Evolutionary conservation across 2,797 vertebrate species (phyloP).

Genomic region (Triplophysa bombifrons): DNA sequence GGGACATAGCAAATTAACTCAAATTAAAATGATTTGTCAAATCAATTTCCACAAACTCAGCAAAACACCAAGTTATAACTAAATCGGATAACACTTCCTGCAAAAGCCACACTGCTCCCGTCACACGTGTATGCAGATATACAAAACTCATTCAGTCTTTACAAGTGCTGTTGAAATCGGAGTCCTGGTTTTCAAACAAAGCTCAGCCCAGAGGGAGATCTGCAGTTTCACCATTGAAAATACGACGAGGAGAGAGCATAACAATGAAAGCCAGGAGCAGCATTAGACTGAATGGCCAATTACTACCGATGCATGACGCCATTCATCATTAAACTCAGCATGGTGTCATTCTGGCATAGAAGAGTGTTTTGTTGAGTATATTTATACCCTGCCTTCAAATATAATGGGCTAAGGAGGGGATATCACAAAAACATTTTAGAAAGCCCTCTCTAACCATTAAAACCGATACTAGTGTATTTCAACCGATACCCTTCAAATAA

Average conservation of each 20-base stretch:
- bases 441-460: constrained; percentile 15
- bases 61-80: not conserved
- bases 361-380: constrained; percentile 38
- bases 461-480: not conserved
- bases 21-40: not conserved
- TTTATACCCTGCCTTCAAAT: constrained; percentile 31
- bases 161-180: constrained; percentile 53
- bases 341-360: constrained; percentile 34
- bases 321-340: constrained; percentile 50
- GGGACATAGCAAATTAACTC: not conserved
- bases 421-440: not conserved
- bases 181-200: constrained; percentile 47
- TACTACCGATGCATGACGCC: constrained; percentile 51
- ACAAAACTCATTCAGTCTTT: constrained; percentile 36
- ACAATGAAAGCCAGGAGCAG: constrained; percentile 43
- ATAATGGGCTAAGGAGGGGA: constrained; percentile 12
- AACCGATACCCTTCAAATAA: constrained; percentile 28
- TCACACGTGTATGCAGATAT: constrained; percentile 6
- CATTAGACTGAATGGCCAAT: constrained; percentile 53
- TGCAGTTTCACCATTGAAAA: constrained; percentile 45
- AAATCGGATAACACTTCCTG: constrained; percentile 2
- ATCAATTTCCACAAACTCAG: too few species aligned
- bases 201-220: constrained; percentile 38
- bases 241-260: constrained; percentile 36
- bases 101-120: not conserved